Percentiles rank a stretch among this genome's conserved stretches.
Evolutionary conservation across 2,888 invertebrate species (phyloP).

Genomic region (Caenorhabditis angaria): DNA sequence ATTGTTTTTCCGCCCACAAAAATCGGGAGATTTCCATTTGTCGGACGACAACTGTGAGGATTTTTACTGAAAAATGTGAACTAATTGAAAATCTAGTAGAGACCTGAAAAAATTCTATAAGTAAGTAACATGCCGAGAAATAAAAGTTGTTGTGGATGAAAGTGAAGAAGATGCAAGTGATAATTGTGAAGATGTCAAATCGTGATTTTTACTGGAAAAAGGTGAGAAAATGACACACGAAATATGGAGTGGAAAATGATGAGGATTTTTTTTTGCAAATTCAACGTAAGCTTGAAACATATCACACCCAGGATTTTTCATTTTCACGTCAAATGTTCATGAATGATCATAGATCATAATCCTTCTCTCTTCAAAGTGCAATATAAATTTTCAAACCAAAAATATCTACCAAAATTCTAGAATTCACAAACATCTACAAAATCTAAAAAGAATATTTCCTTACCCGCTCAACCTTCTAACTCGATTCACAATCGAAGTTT

Average conservation of each 20-base stretch:
- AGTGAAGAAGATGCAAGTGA: constrained; percentile 1
- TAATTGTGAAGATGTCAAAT: background rate
- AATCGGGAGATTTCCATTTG: constrained; percentile 18
- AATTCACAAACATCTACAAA: background rate
- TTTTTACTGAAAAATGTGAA: constrained; percentile 22
- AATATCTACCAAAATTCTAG: too few relatives aligned
- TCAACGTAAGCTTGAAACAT: too few relatives aligned
- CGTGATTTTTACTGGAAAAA: background rate
- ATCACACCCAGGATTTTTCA: too few relatives aligned
- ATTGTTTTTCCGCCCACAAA: constrained; percentile 25
- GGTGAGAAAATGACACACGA: too few relatives aligned
- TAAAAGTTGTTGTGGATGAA: background rate
- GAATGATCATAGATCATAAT: too few relatives aligned
- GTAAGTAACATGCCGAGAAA: constrained; percentile 15
- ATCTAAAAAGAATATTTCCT: constrained; percentile 1
- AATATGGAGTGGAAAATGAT: background rate
- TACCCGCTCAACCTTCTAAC: constrained; percentile 27
- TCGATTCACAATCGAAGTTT: constrained; percentile 34
- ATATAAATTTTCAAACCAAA: too few relatives aligned
- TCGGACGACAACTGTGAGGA: constrained; percentile 12
- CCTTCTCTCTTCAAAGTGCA: too few relatives aligned
- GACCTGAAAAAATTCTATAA: background rate
- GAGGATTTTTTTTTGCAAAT: too few relatives aligned
- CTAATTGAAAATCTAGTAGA: background rate
- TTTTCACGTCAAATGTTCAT: too few relatives aligned